phyloP scores from a whole-genome alignment of 2,888 invertebrate species.

The Cataglyphis cursor region DNA sequence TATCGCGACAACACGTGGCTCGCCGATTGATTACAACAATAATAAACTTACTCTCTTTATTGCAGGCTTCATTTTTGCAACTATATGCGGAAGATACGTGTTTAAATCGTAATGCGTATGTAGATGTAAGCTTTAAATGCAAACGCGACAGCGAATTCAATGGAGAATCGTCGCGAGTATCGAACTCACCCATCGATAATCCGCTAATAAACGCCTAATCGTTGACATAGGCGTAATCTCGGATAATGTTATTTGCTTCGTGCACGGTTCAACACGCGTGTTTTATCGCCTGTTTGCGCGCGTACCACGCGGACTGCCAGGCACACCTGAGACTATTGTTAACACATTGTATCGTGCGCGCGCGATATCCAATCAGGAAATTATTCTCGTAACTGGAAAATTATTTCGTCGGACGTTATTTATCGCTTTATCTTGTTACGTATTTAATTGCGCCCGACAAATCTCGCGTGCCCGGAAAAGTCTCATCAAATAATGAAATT shows the following conservation, averaged over 20 bases:
- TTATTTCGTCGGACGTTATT: not conserved
- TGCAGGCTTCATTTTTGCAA: conserved; percentile 9
- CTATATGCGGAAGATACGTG: not conserved
- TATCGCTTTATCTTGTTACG: not conserved
- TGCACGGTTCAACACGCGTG: conserved; percentile 61
- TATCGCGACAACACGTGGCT: conserved; percentile 8
- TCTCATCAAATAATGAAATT: not conserved
- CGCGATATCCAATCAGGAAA: conserved; percentile 3
- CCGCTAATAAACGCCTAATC: conserved; percentile 76
- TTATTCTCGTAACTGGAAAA: conserved; percentile 28
- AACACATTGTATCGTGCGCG: conserved; percentile 48
- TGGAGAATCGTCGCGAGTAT: conserved; percentile 55
- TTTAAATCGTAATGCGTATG: not conserved
- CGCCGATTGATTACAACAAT: not conserved
- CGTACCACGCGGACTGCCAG: conserved; percentile 53
- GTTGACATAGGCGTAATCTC: conserved; percentile 72
- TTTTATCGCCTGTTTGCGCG: conserved; percentile 76
- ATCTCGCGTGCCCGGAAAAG: not conserved
- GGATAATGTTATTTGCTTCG: conserved; percentile 73
- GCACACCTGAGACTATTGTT: conserved; percentile 76
- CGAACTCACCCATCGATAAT: conserved; percentile 71
- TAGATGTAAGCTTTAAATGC: conserved; percentile 33
- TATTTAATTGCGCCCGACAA: conserved; percentile 7
- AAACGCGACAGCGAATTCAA: conserved; percentile 4
- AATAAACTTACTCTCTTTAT: conserved; percentile 10